A percentile compares a stretch with the other conserved stretches of the same genome.
Conservation (phyloP, 2,797 vertebrate species). For the Parauchenoglanis ngamensis region DNA sequence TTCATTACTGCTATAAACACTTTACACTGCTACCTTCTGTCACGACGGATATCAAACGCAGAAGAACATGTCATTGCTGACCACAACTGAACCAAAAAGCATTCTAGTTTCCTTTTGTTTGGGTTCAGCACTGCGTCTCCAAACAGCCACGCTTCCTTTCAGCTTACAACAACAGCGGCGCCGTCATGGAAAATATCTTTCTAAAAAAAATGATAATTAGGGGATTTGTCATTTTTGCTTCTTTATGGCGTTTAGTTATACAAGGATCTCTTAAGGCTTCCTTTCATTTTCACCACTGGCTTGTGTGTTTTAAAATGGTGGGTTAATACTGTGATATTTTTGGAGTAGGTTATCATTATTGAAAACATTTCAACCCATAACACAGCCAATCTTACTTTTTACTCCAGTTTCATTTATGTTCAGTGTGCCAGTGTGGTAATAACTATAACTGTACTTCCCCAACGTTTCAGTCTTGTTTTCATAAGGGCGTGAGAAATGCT, state of each 20-base stretch:
- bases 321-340: not conserved
- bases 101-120: not conserved
- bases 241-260: not conserved
- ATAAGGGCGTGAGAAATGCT: not conserved
- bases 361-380: not conserved
- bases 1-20: not conserved
- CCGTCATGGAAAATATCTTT: not conserved
- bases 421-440: not conserved
- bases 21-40: not conserved
- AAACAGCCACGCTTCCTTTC: not conserved
- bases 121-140: not conserved
- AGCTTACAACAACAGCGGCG: not conserved
- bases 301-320: not conserved
- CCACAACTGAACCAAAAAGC: not conserved
- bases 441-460: not conserved
- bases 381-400: not conserved
- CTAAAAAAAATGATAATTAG: not conserved
- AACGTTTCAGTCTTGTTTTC: not conserved
- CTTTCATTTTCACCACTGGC: not conserved
- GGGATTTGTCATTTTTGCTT: not conserved
- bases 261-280: not conserved
- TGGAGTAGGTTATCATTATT: not conserved
- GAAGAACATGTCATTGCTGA: not conserved
- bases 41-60: not conserved
- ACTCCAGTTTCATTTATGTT: not conserved